Evolutionary conservation across 2,888 invertebrate genomes (phyloP), one percentile per base, ranked within the genome.

Genomic region (Scelioninae gen. 2): DNA sequence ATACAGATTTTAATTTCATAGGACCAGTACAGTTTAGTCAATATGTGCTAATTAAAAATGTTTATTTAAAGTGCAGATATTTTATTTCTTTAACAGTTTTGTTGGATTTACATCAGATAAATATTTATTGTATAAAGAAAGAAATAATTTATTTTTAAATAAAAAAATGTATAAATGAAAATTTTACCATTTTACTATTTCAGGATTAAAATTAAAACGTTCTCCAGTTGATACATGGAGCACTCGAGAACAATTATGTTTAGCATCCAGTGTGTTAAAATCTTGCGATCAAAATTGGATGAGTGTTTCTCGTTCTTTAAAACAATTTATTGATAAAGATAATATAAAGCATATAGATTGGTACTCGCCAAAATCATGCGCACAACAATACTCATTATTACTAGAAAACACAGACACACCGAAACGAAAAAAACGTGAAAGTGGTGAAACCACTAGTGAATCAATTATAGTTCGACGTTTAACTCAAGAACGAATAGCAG

Each of bases 231-330:
- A 96, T 81, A 91, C 91, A 41, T 97, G 97, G 97, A 93, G 94
- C 31, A 89, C 91, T 0, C 89, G 93, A 4, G 97, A 97, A 80
- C 93, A 94, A 84, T 85, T 97, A 76, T 94, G 94, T 79, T 86
- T 97, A 43, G 96, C 95, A 0, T 95, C 95, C 0, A 94, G 96
- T 1, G 94, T 97, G 7, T 87, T 92, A 37, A 89, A 93, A 81
- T 94, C 93, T 81, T 96, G 96, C 0, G 96, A 96, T 84, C 95
- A 95, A 84, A 95, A 97, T 86, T 96, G 96, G 96, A 92, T 94
- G 89, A 92, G 95, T 0, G 95, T 96, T 0, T 94, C 94, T 48
- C 88, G 95, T 35, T 90, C 93, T 0, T 86, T 96, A 7, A 93
- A 93, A 87, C 90, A 93, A 10, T 92, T 93, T 77, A 91, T 91